Base-by-base conservation (phyloP, 2,113 vertebrate species). In the Trematomus loennbergii region DNA sequence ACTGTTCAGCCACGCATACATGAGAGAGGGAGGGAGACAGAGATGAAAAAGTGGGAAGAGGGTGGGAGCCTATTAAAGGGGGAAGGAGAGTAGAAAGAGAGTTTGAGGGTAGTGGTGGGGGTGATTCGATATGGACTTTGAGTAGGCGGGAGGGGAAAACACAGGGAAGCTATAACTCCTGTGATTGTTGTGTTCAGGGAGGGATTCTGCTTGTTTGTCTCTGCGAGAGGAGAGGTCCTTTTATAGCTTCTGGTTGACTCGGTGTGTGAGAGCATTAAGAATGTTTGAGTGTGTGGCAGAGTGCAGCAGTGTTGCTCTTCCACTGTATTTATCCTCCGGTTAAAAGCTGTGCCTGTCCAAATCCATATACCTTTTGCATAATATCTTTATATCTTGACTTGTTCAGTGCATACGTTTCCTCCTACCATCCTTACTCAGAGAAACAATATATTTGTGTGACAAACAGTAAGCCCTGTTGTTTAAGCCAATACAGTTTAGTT, bases 1-100 rank as follows among this genome's bases (percentile, higher is more conserved):
- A 80, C 78, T 88, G 91, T 59, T 91, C 88, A 92, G 52, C 89
- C 89, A 88, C 87, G 87, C 92, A 90, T 82, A 84, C 69, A 18
- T 10, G 45, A 12, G 50, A 4, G 33, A 33, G 59, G 16, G 60
- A 61, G 62, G 63, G 69, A 48, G 49, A 46, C 11, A 25, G 8
- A 20, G 54, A 72, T 40, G 29, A 20, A 40, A 40, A 40, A 29
- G 70, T 6, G 33, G 22, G 58, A 60, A 48, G 36, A 81, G 67
- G 62, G 61, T 33, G 20, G 69, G 58, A 54, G 69, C 33, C 3
- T 9, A 12, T 43, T 55, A 79, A 45, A 82, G 22, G 52, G 40
- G 46, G n/a, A 12, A 61, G 55, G 18, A 57, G 50, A 59, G 43
- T 10, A 58, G 50, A n/a, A 36, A 71, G 57, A 68, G 16, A 12